Evolutionary conservation across 2,888 invertebrate species (phyloP).

Genomic region (Rotaria magnacalcarata): DNA sequence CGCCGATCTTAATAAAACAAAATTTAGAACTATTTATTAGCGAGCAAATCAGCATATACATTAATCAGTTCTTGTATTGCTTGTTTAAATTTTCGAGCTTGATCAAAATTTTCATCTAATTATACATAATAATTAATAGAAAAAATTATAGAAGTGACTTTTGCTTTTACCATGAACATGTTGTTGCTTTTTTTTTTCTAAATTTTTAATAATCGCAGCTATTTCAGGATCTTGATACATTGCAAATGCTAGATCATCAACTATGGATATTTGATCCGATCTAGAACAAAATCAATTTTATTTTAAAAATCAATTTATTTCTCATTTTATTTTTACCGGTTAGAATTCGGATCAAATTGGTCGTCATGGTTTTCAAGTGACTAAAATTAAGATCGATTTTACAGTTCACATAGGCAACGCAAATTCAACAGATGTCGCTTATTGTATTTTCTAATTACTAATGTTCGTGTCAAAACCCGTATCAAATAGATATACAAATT

Average conservation of each 20-base stretch:
- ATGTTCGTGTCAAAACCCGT: too few relatives aligned
- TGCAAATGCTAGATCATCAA: slow-evolving; percentile 86
- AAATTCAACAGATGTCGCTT: too few relatives aligned
- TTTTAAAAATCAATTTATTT: too few relatives aligned
- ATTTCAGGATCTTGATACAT: slow-evolving; percentile 92
- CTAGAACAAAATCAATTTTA: slow-evolving; percentile 45
- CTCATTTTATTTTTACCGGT: not conserved
- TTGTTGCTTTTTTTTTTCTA: slow-evolving; percentile 78
- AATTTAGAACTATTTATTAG: too few relatives aligned
- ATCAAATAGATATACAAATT: too few relatives aligned
- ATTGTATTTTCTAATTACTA: too few relatives aligned
- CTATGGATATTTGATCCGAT: slow-evolving; percentile 68
- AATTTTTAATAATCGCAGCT: slow-evolving; percentile 74
- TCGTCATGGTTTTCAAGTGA: not conserved
- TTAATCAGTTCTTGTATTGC: slow-evolving; percentile 76
- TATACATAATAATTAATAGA: slow-evolving; percentile 23
- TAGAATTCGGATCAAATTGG: not conserved
- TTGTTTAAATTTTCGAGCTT: slow-evolving; percentile 80
- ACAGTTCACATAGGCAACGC: too few relatives aligned
- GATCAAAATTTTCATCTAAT: slow-evolving; percentile 82
- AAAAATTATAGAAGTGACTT: not conserved
- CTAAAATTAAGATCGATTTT: not conserved
- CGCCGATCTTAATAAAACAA: slow-evolving; percentile 66
- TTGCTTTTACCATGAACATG: slow-evolving; percentile 73
- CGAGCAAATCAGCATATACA: not conserved